Conservation (phyloP, 2,113 vertebrate species). For the Todiramphus saurophagus region DNA sequence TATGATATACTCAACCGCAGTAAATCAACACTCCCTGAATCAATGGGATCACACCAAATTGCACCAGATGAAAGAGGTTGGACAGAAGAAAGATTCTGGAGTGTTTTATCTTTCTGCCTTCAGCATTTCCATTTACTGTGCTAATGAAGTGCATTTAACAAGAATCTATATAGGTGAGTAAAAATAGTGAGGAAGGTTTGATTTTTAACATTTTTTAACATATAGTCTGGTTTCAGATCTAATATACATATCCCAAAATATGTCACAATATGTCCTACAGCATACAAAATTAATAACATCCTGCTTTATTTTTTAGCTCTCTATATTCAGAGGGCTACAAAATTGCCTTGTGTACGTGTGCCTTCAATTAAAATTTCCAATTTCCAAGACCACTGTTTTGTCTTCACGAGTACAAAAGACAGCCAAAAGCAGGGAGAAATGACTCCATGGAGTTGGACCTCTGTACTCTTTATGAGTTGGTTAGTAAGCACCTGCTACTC, state of each 20-base stretch:
- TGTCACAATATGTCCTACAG: background rate
- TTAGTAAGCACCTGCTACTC: background rate
- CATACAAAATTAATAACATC: background rate
- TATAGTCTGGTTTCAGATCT: background rate
- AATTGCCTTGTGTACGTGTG: background rate
- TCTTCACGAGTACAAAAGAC: background rate
- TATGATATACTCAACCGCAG: background rate
- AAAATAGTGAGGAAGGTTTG: background rate
- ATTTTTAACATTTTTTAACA: background rate
- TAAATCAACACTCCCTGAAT: background rate
- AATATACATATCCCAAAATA: background rate
- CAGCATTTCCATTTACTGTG: background rate
- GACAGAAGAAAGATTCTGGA: background rate
- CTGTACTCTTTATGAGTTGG: background rate
- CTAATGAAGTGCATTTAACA: background rate
- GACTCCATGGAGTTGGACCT: background rate
- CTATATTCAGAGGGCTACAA: background rate
- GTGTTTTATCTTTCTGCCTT: background rate
- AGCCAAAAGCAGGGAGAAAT: background rate
- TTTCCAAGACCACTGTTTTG: background rate
- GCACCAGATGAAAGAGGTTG: background rate
- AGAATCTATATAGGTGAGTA: background rate
- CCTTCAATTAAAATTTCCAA: background rate
- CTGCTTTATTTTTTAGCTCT: background rate
- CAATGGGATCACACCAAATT: background rate